Evolutionary conservation across 1,140 invertebrate species (phyloP).

Genomic region (Fragariocoptes setiger): DNA sequence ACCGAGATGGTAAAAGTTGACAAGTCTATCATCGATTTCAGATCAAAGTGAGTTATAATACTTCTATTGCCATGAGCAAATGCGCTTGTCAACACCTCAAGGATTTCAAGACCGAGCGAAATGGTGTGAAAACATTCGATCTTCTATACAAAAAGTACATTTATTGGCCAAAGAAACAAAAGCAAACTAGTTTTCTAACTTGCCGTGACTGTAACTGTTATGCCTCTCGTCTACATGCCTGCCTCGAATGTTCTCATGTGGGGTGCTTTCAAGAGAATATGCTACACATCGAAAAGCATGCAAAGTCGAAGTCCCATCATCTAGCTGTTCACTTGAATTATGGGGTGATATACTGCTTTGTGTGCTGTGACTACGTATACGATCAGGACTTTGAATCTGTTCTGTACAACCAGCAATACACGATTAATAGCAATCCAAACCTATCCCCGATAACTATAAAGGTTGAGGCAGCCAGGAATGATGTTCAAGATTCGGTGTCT

Average conservation of each 20-base stretch:
- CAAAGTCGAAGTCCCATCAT: neutral
- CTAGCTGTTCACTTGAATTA: slow-evolving; percentile 44
- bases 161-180: neutral
- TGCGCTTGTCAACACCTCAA: neutral
- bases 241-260: slow-evolving; percentile 64
- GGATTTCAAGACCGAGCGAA: neutral
- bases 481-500: too few relatives aligned
- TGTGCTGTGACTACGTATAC: slow-evolving; percentile 70
- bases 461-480: too few relatives aligned
- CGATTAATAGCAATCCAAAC: neutral
- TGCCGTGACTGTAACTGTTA: neutral
- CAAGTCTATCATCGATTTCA: neutral
- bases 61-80: neutral
- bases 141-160: neutral
- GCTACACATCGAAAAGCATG: neutral
- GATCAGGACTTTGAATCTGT: slow-evolving; percentile 30
- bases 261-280: slow-evolving; percentile 46
- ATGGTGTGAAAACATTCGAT: neutral
- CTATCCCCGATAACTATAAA: neutral
- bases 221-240: slow-evolving; percentile 40
- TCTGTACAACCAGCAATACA: neutral
- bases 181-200: neutral
- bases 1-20: too few relatives aligned
- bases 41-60: neutral
- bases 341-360: slow-evolving; percentile 61